These are phyloP conservation scores for Sebastes minor DNA, from an alignment of 2,797 vertebrate genomes.

Conservation along the genomic window DNA sequence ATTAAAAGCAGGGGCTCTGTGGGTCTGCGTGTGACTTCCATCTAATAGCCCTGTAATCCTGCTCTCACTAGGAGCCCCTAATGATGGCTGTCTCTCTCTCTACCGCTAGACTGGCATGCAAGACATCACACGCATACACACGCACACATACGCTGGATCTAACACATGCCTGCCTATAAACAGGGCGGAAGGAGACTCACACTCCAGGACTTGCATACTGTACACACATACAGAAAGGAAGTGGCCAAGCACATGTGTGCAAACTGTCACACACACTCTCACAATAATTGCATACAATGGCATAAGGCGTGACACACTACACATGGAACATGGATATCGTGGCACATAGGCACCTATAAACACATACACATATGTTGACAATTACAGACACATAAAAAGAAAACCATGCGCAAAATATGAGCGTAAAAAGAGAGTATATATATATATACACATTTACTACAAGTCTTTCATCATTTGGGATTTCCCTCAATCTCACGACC, in stretches of 20 bases:
- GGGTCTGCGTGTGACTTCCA: conserved; percentile 71
- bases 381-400: conserved; percentile 18
- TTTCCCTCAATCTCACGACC: background rate
- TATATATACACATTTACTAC: background rate
- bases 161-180: conserved; percentile 54
- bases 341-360: conserved; percentile 7
- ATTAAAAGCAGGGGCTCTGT: conserved; percentile 65
- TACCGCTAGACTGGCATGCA: conserved; percentile 48
- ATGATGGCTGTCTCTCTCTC: conserved; percentile 61
- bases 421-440: background rate
- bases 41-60: conserved; percentile 73
- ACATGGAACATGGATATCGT: conserved; percentile 24
- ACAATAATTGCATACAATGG: conserved; percentile 34
- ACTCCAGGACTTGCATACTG: conserved; percentile 6
- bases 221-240: conserved; percentile 21
- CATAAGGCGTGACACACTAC: conserved; percentile 14
- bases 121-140: conserved; percentile 36
- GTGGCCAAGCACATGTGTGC: conserved; percentile 15
- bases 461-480: background rate
- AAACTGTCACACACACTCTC: conserved; percentile 27
- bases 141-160: conserved; percentile 24
- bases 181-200: conserved; percentile 40
- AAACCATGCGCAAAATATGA: background rate
- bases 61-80: conserved; percentile 64
- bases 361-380: conserved; percentile 19